Percentiles rank a stretch among this genome's conserved stretches.
These are phyloP conservation scores for Cecidostiba fungosa DNA, from an alignment of 2,888 invertebrate species.

Conservation along the genomic window DNA sequence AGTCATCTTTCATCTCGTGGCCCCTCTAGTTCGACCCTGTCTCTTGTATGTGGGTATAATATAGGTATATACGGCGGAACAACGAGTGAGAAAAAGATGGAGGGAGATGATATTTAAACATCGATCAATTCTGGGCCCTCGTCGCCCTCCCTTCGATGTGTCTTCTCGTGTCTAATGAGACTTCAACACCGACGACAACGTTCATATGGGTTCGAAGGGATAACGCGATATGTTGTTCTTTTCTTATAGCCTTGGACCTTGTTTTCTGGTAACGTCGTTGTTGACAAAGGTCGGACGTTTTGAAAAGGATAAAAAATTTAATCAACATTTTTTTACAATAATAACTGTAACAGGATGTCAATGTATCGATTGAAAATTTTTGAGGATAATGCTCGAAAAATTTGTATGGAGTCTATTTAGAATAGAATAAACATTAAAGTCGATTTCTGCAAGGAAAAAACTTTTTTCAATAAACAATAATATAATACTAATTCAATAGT, in stretches of 20 bases:
- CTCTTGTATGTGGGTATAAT: not conserved
- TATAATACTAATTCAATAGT: too few species aligned
- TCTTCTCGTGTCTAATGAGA: constrained; percentile 65
- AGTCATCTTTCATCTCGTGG: constrained; percentile 48
- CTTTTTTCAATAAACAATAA: too few species aligned
- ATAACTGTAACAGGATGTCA: too few species aligned
- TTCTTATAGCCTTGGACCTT: not conserved
- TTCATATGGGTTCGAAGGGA: not conserved
- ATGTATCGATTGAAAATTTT: too few species aligned
- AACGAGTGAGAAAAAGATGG: not conserved
- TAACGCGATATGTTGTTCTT: not conserved
- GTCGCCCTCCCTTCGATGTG: constrained; percentile 54
- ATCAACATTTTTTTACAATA: not conserved
- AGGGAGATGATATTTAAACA: constrained; percentile 63
- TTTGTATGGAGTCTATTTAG: too few species aligned
- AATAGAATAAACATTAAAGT: not conserved
- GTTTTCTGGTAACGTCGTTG: not conserved
- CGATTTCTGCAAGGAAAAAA: too few species aligned
- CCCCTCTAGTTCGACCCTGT: not conserved
- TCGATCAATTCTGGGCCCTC: constrained; percentile 65
- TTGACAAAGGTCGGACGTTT: constrained; percentile 7
- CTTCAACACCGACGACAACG: constrained; percentile 60
- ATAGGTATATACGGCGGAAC: not conserved
- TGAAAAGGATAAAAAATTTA: constrained; percentile 1
- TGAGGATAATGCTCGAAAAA: too few species aligned